Conservation (phyloP, 2,888 invertebrate genomes). For the Parnassius glacialis region DNA sequence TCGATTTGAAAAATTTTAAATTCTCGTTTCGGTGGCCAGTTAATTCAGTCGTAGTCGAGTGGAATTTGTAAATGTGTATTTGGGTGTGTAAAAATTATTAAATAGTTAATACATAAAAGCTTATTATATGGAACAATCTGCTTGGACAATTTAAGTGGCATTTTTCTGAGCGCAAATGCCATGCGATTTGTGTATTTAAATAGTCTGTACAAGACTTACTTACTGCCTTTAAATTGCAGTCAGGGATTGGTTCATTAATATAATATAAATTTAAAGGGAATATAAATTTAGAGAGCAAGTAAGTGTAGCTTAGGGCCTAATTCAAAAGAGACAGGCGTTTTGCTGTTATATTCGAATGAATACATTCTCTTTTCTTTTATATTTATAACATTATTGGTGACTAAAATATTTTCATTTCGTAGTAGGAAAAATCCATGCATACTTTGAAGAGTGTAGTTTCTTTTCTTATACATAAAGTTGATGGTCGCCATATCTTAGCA, state of each 20-base stretch:
- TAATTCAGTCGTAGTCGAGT: conserved; percentile 43
- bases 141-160: conserved; percentile 15
- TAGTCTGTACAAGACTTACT: conserved; percentile 1
- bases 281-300: conserved; percentile 40
- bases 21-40: conserved; percentile 59
- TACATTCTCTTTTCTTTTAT: conserved; percentile 2
- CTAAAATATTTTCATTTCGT: conserved; percentile 6
- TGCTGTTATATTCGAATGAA: conserved; percentile 8
- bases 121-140: conserved; percentile 23
- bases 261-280: conserved; percentile 48
- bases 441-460: no score
- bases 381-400: conserved; percentile 9
- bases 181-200: conserved; percentile 14
- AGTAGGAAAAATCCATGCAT: neutral
- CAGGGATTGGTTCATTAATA: conserved; percentile 22
- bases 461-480: no score
- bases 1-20: conserved; percentile 14
- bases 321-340: conserved; percentile 27
- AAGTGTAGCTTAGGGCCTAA: conserved; percentile 57
- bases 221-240: conserved; percentile 6
- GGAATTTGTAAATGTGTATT: conserved; percentile 53
- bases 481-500: no score
- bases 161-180: conserved; percentile 11
- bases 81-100: conserved; percentile 51
- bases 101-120: conserved; percentile 16